phyloP scores from a whole-genome alignment of 2,113 vertebrate species.

The Tachycineta bicolor region DNA sequence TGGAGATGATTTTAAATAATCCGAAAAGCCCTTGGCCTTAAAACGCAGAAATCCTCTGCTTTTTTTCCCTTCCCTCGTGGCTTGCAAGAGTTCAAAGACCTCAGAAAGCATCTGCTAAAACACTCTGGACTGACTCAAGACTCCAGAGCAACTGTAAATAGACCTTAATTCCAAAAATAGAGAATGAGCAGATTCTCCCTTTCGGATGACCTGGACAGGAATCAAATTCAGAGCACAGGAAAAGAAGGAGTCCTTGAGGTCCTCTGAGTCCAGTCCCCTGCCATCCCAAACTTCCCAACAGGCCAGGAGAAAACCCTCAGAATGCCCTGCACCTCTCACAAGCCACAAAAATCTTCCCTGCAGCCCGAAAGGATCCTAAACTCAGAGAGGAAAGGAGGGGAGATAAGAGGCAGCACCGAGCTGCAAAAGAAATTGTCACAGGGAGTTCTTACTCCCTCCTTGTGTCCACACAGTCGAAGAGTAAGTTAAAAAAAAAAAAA shows the following conservation, averaged over 20 bases:
- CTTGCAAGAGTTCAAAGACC: conserved; percentile 34
- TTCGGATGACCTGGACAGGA: not conserved
- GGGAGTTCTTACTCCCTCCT: not conserved
- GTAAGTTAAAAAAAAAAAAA: not conserved
- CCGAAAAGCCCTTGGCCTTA: not conserved
- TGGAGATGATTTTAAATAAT: conserved; percentile 49
- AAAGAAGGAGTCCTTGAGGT: not conserved
- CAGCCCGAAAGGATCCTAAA: not conserved
- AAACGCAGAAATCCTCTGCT: not conserved
- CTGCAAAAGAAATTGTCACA: not conserved
- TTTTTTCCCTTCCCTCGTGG: not conserved
- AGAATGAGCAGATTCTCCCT: conserved; percentile 24
- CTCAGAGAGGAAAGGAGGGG: not conserved
- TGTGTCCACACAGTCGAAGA: not conserved
- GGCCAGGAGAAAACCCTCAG: not conserved
- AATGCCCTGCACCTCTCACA: not conserved
- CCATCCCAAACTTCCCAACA: not conserved
- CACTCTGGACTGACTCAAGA: not conserved
- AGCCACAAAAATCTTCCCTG: not conserved
- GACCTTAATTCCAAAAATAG: conserved; percentile 13
- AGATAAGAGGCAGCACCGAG: not conserved
- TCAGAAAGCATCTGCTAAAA: conserved; percentile 48
- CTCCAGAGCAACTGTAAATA: conserved; percentile 33
- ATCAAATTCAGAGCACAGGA: not conserved
- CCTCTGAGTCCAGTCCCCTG: not conserved